Evolutionary conservation across 2,797 vertebrate species (phyloP).

Genomic region (Acipenser transmontanus): DNA sequence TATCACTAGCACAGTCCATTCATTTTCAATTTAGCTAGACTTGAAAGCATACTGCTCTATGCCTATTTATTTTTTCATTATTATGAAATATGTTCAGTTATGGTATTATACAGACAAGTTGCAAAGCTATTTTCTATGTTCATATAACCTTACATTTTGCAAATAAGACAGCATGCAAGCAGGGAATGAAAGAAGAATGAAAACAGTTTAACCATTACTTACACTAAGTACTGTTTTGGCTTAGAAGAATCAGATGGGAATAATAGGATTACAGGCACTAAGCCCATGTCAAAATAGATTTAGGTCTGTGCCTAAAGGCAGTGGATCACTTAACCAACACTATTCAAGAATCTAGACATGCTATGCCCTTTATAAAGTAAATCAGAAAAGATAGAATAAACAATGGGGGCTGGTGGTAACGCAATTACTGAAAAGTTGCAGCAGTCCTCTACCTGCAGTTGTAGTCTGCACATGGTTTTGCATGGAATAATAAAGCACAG

Average conservation of each 20-base stretch:
- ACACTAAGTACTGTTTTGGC: slow-evolving; percentile 46
- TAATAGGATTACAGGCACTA: slow-evolving; percentile 63
- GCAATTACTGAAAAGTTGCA: not conserved
- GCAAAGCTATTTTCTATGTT: slow-evolving; percentile 18
- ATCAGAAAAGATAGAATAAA: slow-evolving; percentile 36
- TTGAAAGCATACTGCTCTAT: slow-evolving; percentile 7
- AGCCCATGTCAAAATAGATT: slow-evolving; percentile 59
- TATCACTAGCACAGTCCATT: slow-evolving; percentile 11
- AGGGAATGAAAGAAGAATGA: slow-evolving; percentile 20
- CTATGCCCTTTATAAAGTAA: slow-evolving; percentile 43
- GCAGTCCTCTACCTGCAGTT: not conserved
- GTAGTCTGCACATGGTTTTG: not conserved
- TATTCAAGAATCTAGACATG: slow-evolving; percentile 40
- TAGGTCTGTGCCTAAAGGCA: slow-evolving; percentile 46
- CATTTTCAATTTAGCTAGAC: slow-evolving; percentile 17
- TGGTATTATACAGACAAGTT: slow-evolving; percentile 6
- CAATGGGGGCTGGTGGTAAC: not conserved
- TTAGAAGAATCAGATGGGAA: slow-evolving; percentile 51
- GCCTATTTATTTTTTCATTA: slow-evolving; percentile 14
- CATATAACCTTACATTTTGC: slow-evolving; percentile 19
- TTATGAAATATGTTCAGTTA: slow-evolving; percentile 22
- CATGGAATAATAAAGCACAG: not conserved
- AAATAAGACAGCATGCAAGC: slow-evolving; percentile 13
- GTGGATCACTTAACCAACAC: slow-evolving; percentile 51
- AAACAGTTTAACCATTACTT: slow-evolving; percentile 29